These are phyloP conservation scores for Dunckerocampus dactyliophorus DNA, from an alignment of 2,113 vertebrate genomes.

Conservation along the genomic window DNA sequence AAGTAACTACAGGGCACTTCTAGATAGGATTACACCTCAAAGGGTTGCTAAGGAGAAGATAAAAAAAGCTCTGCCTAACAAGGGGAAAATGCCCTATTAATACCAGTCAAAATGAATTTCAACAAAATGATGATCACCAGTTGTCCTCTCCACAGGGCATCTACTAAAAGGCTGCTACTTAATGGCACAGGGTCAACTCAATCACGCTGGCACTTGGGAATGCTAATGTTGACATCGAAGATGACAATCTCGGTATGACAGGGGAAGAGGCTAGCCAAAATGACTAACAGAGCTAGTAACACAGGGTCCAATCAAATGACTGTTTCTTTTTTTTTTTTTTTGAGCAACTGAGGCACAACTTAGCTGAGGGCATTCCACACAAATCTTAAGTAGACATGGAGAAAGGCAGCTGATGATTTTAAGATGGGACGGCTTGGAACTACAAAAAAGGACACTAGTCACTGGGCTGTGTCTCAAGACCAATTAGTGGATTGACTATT, in stretches of 20 bases:
- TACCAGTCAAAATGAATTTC: slow-evolving; percentile 52
- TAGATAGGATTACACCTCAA: slow-evolving; percentile 35
- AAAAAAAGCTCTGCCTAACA: no score
- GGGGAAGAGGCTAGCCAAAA: slow-evolving; percentile 41
- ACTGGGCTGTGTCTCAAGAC: background rate
- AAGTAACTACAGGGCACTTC: slow-evolving; percentile 15
- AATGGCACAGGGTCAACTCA: slow-evolving; percentile 37
- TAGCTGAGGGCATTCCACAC: background rate
- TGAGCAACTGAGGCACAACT: slow-evolving; percentile 1
- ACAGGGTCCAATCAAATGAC: slow-evolving; percentile 53
- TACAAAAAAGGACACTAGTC: background rate
- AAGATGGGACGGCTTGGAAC: background rate
- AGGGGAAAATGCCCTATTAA: slow-evolving; percentile 8
- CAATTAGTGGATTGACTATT: background rate
- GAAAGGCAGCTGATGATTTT: background rate
- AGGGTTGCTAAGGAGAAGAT: slow-evolving; percentile 3
- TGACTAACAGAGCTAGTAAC: slow-evolving; percentile 19
- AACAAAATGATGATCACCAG: slow-evolving; percentile 38
- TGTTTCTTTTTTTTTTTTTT: slow-evolving; percentile 40
- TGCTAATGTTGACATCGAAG: slow-evolving; percentile 51
- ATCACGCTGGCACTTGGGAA: slow-evolving; percentile 38
- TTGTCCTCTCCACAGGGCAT: slow-evolving; percentile 23
- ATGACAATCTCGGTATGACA: slow-evolving; percentile 40
- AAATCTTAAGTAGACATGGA: background rate
- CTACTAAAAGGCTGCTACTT: slow-evolving; percentile 38